A percentile compares a stretch with the other conserved stretches of the same genome.
Conservation (phyloP, 2,888 invertebrate species). For the Lepidochrysops patricia region DNA sequence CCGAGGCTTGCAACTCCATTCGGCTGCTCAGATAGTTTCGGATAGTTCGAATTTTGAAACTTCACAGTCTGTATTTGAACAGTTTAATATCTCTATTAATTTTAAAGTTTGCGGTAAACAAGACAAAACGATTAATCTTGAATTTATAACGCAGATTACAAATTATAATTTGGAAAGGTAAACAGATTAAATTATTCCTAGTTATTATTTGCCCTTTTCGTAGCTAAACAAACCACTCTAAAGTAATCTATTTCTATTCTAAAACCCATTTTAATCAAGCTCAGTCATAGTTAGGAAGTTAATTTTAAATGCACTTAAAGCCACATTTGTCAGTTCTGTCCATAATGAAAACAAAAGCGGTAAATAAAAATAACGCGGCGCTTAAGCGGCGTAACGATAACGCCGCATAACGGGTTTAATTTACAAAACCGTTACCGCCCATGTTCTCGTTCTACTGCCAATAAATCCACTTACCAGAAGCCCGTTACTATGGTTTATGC, state of each 20-base stretch:
- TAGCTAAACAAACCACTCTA: too few species aligned
- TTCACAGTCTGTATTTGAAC: slow-evolving; percentile 20
- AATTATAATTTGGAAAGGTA: too few species aligned
- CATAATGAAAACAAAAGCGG: slow-evolving; percentile 40
- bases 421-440: slow-evolving; percentile 47
- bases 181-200: too few species aligned
- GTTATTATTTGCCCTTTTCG: too few species aligned
- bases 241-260: background rate
- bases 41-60: slow-evolving; percentile 20
- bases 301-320: background rate
- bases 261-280: background rate
- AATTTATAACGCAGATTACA: background rate
- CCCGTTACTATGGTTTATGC: slow-evolving; percentile 33
- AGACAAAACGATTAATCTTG: background rate
- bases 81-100: background rate
- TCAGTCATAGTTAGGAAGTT: background rate
- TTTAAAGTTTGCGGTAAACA: background rate
- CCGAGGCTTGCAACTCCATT: slow-evolving; percentile 25
- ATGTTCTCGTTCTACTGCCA: slow-evolving; percentile 38
- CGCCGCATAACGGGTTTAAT: slow-evolving; percentile 42
- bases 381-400: slow-evolving; percentile 32
- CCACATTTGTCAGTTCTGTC: slow-evolving; percentile 30
- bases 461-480: slow-evolving; percentile 45
- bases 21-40: slow-evolving; percentile 26
- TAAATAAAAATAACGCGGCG: slow-evolving; percentile 36